Conservation (phyloP, 2,797 vertebrate genomes). For the Lutjanus campechanus region DNA sequence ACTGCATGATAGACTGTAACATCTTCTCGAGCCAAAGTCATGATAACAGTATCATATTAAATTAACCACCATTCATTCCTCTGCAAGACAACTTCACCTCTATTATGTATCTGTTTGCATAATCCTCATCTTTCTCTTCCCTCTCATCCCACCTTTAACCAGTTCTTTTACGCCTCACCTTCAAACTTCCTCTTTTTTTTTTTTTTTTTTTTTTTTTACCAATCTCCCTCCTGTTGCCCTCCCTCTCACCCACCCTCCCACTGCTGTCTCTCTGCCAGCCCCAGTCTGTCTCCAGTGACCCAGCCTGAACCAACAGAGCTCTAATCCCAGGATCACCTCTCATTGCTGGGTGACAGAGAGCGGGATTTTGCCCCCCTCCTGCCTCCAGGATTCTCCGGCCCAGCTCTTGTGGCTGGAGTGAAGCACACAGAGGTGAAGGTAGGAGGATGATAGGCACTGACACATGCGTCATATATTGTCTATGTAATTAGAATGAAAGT, state of each 20-base stretch:
- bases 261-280: slow-evolving; percentile 64
- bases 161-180: slow-evolving; percentile 28
- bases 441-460: slow-evolving; percentile 25
- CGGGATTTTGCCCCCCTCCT: slow-evolving; percentile 53
- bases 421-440: slow-evolving; percentile 12
- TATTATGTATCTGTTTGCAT: not conserved
- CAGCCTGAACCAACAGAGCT: slow-evolving; percentile 78
- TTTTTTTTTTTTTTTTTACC: too few species aligned
- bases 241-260: slow-evolving; percentile 32
- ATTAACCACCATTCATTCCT: not conserved
- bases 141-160: not conserved
- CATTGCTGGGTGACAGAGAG: slow-evolving; percentile 68
- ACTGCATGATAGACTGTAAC: not conserved
- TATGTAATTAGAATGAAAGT: slow-evolving; percentile 57
- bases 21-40: not conserved
- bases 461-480: slow-evolving; percentile 33
- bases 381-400: slow-evolving; percentile 63
- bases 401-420: slow-evolving; percentile 43
- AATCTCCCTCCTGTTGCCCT: not conserved
- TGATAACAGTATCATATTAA: not conserved
- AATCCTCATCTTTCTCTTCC: not conserved
- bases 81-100: not conserved
- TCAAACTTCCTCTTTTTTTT: slow-evolving; percentile 30
- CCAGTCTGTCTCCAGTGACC: slow-evolving; percentile 77
- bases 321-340: slow-evolving; percentile 80